A percentile compares a stretch with the other conserved stretches of the same genome.
Conservation (phyloP, 2,888 invertebrate species). For the Polia nebulosa region DNA sequence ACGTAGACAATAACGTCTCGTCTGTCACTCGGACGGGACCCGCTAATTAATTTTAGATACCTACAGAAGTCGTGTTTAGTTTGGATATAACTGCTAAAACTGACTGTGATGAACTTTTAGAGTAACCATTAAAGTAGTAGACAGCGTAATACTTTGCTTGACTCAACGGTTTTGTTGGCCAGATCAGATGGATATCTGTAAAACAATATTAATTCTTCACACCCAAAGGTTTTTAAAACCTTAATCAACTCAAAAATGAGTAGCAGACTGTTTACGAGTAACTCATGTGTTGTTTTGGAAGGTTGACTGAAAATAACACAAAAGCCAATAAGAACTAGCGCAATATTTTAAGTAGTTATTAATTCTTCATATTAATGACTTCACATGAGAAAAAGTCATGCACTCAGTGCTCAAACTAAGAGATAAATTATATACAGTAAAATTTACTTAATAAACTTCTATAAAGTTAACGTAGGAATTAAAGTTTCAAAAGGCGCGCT, state of each 20-base stretch:
- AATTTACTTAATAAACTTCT: conserved; percentile 33
- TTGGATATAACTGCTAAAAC: conserved; percentile 7
- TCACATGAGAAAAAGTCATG: not conserved
- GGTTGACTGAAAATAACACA: not conserved
- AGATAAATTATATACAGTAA: conserved; percentile 18
- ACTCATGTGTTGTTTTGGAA: not conserved
- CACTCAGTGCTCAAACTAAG: not conserved
- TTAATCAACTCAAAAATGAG: not conserved
- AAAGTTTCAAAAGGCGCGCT: conserved; percentile 43
- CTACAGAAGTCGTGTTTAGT: conserved; percentile 23
- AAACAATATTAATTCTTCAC: not conserved
- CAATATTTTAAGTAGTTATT: not conserved
- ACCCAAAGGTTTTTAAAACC: not conserved
- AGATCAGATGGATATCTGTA: not conserved
- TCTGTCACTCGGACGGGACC: conserved; percentile 59
- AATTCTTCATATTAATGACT: not conserved
- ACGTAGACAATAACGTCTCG: conserved; percentile 67
- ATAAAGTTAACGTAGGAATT: conserved; percentile 30
- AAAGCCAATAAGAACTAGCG: not conserved
- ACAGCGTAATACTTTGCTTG: not conserved
- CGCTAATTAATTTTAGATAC: conserved; percentile 64
- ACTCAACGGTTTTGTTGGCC: not conserved
- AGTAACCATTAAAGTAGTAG: not conserved
- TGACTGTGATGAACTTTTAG: not conserved
- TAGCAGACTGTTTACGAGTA: not conserved